A percentile compares a stretch with the other conserved stretches of the same genome.
These are phyloP conservation scores for Stylophora pistillata DNA, from an alignment of 64 coral and sea anemone species.

Conservation along the genomic window DNA sequence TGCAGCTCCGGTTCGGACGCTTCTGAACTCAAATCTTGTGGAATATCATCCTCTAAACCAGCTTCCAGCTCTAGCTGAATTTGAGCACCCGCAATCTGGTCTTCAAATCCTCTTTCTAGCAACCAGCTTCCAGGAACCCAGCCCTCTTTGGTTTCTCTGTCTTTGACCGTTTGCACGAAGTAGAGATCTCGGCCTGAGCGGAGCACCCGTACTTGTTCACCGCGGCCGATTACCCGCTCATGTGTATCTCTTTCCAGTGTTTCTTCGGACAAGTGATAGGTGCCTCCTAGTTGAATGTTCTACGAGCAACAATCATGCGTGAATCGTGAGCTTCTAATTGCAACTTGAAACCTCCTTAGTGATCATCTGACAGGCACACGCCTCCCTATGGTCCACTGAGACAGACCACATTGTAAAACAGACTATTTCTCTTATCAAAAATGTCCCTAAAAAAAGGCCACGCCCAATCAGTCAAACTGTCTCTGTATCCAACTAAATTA, in stretches of 20 bases:
- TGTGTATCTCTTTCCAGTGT: conserved; percentile 82
- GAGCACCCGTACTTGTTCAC: conserved; percentile 81
- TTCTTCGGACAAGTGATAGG: conserved; percentile 82
- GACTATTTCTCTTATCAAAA: too few relatives aligned
- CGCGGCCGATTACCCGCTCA: conserved; percentile 61
- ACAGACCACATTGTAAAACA: too few relatives aligned
- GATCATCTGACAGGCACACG: background rate
- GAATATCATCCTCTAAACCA: conserved; percentile 46
- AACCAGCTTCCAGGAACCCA: conserved; percentile 91
- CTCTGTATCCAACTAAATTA: too few relatives aligned
- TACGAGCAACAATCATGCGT: conserved; percentile 4
- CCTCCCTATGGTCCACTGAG: too few relatives aligned
- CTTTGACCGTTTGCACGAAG: conserved; percentile 84
- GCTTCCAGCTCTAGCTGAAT: background rate
- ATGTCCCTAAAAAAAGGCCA: too few relatives aligned
- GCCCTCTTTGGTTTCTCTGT: conserved; percentile 73
- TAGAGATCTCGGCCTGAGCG: conserved; percentile 91
- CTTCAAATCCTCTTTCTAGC: conserved; percentile 59
- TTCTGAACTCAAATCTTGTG: conserved; percentile 76
- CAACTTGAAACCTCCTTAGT: background rate
- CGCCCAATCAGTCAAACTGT: too few relatives aligned
- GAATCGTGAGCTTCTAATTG: background rate
- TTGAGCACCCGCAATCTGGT: conserved; percentile 32
- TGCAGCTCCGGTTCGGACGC: conserved; percentile 88
- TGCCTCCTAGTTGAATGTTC: conserved; percentile 87